Evolutionary conservation across 2,888 invertebrate genomes (phyloP), one percentile per base, ranked within the genome.

Genomic region (Stegana nigrithorax): DNA sequence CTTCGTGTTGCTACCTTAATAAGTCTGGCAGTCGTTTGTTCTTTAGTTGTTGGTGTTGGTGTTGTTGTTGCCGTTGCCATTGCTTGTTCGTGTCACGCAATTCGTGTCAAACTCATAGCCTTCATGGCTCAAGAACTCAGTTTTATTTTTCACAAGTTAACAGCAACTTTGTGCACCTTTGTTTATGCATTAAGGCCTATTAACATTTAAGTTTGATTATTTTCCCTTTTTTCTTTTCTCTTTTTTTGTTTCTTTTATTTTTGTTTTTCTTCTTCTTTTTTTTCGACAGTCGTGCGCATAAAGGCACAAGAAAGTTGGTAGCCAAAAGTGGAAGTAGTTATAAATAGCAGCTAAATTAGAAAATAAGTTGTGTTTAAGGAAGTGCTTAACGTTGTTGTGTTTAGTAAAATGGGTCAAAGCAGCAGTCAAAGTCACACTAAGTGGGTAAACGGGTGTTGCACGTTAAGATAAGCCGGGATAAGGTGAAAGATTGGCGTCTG

Each of bases 121-220:
- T 21, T 55, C 53, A 36, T 55, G 19, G n/a, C 14, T 39, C 39
- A 39, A 39, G 4, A 36, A 36, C 39, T 39, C 39, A 39, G 21
- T 64, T 64, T 62, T 55, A 70, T 73, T 73, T 50, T 66, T 70
- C 65, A 65, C 68, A 72, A 67, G 63, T 72, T 67, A 65, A 62
- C 67, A 64, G 60, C 29, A 55, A 55, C 60, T 60, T 60, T 60
- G 60, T 60, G 55, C 44, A 23, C 29, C 55, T 60, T 60, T 60
- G 60, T 60, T 60, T 59, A 59, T 12, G 53, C 32, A 55, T 32
- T 32, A 55, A 55, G 53, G 53, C 53, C 53, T 55, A 55, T 55
- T 55, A 55, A 55, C 53, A 32, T 55, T 55, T 55, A 17, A 55
- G 21, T 55, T 55, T 55, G 53, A 55, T 55, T 55, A 55, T 55